Percentiles rank a stretch among this genome's conserved stretches.
Conservation (phyloP, 1,140 invertebrate species). For the Yoshiicerus persimilis region DNA sequence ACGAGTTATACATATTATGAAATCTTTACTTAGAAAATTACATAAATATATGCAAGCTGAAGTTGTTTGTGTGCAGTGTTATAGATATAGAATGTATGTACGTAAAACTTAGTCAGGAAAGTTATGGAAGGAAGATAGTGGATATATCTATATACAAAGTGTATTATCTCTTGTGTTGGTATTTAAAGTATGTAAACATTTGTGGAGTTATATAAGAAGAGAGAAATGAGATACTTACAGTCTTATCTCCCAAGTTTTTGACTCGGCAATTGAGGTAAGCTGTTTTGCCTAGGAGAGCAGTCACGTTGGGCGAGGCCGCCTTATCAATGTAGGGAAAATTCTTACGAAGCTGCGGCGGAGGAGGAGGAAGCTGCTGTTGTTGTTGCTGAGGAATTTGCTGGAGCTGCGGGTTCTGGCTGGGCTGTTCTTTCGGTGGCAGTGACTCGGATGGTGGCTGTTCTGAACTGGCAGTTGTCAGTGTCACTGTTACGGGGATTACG, state of each 20-base stretch:
- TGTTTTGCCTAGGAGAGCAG: constrained; percentile 77
- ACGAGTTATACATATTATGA: too few relatives aligned
- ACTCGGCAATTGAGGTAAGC: constrained; percentile 81
- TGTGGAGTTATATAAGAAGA: background rate
- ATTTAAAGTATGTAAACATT: background rate
- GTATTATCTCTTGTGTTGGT: too few relatives aligned
- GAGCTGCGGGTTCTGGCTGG: background rate
- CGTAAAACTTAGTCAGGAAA: background rate
- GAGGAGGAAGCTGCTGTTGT: constrained; percentile 5
- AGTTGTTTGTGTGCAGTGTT: background rate
- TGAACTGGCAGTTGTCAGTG: constrained; percentile 7
- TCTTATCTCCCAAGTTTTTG: constrained; percentile 82
- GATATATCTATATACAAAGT: too few relatives aligned
- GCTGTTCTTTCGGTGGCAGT: background rate
- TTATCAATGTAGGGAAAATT: constrained; percentile 72
- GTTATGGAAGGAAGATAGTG: background rate
- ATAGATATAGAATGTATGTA: background rate
- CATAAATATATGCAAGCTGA: background rate
- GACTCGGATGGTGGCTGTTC: background rate
- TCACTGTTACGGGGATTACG: background rate
- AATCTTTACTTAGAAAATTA: too few relatives aligned
- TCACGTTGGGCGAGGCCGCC: constrained; percentile 75
- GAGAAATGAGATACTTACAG: constrained; percentile 63
- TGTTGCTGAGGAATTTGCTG: constrained; percentile 6
- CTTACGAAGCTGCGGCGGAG: constrained; percentile 17